Conservation (phyloP, 2,797 vertebrate species). For the Malurus splendens region DNA sequence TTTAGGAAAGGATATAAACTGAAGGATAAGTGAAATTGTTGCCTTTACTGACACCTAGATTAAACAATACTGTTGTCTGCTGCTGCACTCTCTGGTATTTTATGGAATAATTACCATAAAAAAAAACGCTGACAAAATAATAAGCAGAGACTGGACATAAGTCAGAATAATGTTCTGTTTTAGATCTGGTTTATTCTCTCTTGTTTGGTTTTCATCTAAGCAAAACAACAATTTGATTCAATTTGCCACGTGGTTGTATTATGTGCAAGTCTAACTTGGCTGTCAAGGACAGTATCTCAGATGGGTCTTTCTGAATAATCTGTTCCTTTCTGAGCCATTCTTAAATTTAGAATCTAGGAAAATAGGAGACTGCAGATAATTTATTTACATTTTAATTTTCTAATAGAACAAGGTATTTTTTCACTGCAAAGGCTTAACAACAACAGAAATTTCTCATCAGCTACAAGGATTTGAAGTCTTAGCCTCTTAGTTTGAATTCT, state of each 20-base stretch:
- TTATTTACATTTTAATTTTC: not conserved
- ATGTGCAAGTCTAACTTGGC: not conserved
- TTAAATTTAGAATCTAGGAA: conserved; percentile 3
- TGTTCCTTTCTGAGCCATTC: conserved; percentile 10
- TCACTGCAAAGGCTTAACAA: not conserved
- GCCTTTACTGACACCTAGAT: not conserved
- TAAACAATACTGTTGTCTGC: not conserved
- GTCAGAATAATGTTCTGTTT: not conserved
- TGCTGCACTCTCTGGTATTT: not conserved
- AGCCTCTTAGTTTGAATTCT: not conserved
- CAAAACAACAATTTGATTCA: not conserved
- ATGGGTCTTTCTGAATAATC: not conserved
- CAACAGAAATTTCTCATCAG: not conserved
- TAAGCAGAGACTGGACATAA: not conserved
- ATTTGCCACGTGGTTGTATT: not conserved
- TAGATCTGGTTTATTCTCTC: not conserved
- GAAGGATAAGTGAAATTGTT: not conserved
- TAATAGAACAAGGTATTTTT: not conserved
- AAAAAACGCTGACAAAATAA: not conserved
- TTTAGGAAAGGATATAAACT: not conserved
- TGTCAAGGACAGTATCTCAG: not conserved
- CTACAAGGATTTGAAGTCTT: not conserved
- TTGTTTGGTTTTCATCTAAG: not conserved
- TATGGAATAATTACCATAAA: not conserved
- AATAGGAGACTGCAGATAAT: not conserved